Conservation (phyloP, 2,797 vertebrate genomes). For the Helicolenus hilgendorfi region DNA sequence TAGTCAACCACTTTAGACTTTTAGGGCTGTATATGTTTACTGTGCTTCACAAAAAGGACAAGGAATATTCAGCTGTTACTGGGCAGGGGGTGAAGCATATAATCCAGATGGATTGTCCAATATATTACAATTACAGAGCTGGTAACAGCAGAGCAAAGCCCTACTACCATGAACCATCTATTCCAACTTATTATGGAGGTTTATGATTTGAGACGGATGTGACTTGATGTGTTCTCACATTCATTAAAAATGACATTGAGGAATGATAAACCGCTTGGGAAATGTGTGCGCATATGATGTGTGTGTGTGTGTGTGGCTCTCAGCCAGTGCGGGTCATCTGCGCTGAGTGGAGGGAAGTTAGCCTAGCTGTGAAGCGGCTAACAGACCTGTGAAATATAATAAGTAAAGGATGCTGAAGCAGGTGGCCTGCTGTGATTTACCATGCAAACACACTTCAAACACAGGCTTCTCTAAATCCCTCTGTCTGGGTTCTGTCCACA, state of each 20-base stretch:
- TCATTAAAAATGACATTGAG: conserved; percentile 90
- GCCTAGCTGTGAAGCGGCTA: conserved; percentile 67
- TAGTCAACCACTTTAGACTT: conserved; percentile 2
- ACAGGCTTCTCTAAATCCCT: conserved; percentile 54
- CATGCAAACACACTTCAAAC: conserved; percentile 63
- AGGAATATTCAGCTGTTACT: conserved; percentile 38
- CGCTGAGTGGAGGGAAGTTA: conserved; percentile 53
- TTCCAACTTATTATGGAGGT: conserved; percentile 85
- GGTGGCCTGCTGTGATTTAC: conserved; percentile 52
- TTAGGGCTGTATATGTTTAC: conserved; percentile 43
- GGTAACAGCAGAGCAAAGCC: conserved; percentile 55
- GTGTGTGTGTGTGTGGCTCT: not conserved
- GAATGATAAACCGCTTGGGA: conserved; percentile 56
- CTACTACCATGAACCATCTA: conserved; percentile 73
- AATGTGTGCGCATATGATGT: not conserved
- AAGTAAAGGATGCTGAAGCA: conserved; percentile 57
- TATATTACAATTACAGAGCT: conserved; percentile 82
- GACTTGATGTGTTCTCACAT: conserved; percentile 86
- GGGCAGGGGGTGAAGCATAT: conserved; percentile 37
- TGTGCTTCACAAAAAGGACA: conserved; percentile 21
- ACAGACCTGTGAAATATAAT: conserved; percentile 71
- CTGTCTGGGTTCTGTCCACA: conserved; percentile 39
- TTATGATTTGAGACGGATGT: conserved; percentile 88
- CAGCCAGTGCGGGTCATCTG: conserved; percentile 44
- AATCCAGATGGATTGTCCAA: conserved; percentile 78